Evolutionary conservation across 1,140 invertebrate species (phyloP), one percentile per base, ranked within the genome.

Genomic region (Lerema accius): DNA sequence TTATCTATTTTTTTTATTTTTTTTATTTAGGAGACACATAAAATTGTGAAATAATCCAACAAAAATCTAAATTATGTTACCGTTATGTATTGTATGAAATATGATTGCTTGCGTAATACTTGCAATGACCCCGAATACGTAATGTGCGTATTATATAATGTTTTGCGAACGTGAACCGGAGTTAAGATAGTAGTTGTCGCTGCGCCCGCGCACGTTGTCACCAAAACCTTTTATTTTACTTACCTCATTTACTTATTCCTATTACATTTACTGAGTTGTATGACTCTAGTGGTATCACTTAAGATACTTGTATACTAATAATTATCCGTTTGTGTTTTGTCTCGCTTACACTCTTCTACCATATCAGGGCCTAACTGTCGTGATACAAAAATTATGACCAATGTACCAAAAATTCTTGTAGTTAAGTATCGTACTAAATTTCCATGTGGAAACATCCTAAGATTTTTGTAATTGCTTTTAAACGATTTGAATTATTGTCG

Each of bases 371-470:
- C 81, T 86, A 84, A 83, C 75, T 79, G 75, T 82, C 74, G 78
- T 78, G 63, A 77, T 70, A 64, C 60, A 73, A 63, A 72, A 73
- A 74, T 67, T 15, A 81, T 81, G 82, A 86, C 77, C 82, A 86
- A 82, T 71, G 86, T 86, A 89, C 86, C 84, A 89, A 89, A 86
- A 89, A 86, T 76, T 82, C 67, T 77, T 73, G 67, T 82, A 83
- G 73, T 75, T 79, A 75, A 67, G 67, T 71, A 69, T 76, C 73
- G 51, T 74, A 71, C 71, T 78, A 83, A 86, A 85, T 80, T 80
- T 72, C 43, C 40, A 14, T 4, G 7, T 14, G 15, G 16, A 32
- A 32, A 1, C 4, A 32, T 32, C 28, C 3, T 32, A 32, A 4
- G 6, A 32, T 32, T 32, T 32, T 32, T 32, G 1, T 4, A 32